Base-by-base conservation (phyloP, 2,113 vertebrate genomes). In the Callionymus lyra region DNA sequence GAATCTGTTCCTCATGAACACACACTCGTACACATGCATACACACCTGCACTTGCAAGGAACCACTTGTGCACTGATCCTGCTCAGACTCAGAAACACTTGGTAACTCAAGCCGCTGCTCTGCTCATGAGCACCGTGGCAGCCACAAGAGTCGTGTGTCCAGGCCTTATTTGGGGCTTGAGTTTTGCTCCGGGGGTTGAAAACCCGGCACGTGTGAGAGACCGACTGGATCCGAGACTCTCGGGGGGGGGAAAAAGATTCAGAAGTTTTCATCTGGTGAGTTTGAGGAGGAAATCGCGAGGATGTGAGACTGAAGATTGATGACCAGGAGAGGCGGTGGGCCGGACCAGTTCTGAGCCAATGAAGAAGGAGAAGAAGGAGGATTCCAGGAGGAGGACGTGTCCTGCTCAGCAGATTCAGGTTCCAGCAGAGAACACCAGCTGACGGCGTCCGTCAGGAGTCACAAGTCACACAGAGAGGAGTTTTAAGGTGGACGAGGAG, bases 91-190 rank as follows among this genome's bases (percentile, higher is more conserved):
- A n/a, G n/a, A n/a, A n/a, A n/a, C n/a, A n/a, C n/a, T n/a, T n/a
- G n/a, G n/a, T n/a, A n/a, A n/a, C n/a, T n/a, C 21, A 27, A 27
- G 21, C 8, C 21, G n/a, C n/a, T n/a, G n/a, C n/a, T n/a, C 13
- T 19, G 16, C 16, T 35, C 16, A 21, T 19, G 15, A 18, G 16
- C 42, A 34, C 32, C 9, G 41, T 58, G 21, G 21, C 31, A 19
- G 31, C 16, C 53, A 41, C 47, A 14, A 41, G 44, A 58, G 41
- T 52, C 36, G 39, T 68, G 76, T 70, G 55, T 65, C 72, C 70
- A 79, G 71, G 56, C 81, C 83, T 82, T 85, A 83, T 84, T 85
- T 84, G 82, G 82, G 67, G 64, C 56, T 79, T 61, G 53, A 63
- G 68, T 6, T 21, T 50, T 31, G 58, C 60, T 68, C 44, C 51